These are phyloP conservation scores for Drosophila elegans DNA, from an alignment of 1,140 invertebrate genomes.

Conservation along the genomic window DNA sequence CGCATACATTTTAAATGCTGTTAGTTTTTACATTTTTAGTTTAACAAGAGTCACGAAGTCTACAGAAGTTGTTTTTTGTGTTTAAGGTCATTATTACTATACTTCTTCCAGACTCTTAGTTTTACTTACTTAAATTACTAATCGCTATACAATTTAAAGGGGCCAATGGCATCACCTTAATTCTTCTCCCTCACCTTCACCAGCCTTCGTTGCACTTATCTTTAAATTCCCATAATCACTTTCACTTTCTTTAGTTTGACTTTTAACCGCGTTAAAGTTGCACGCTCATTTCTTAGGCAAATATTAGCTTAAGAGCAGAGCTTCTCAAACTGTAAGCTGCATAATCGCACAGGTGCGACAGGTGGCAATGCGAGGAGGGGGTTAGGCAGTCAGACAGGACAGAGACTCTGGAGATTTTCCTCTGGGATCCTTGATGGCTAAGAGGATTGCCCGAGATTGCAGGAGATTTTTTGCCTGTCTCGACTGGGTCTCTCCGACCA, in stretches of 20 bases:
- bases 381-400: background rate
- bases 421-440: slow-evolving; percentile 23
- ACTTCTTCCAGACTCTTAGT: too few relatives aligned
- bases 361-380: background rate
- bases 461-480: slow-evolving; percentile 5
- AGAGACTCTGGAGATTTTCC: slow-evolving; percentile 4
- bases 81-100: too few relatives aligned
- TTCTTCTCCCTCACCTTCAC: too few relatives aligned
- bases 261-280: slow-evolving; percentile 24
- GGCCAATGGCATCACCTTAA: too few relatives aligned
- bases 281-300: slow-evolving; percentile 31
- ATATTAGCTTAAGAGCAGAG: slow-evolving; percentile 30
- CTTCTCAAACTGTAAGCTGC: slow-evolving; percentile 22
- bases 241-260: background rate
- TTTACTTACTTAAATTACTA: too few relatives aligned
- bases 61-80: too few relatives aligned
- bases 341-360: slow-evolving; percentile 13
- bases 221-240: background rate
- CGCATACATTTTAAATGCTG: too few relatives aligned
- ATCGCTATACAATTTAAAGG: too few relatives aligned
- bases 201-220: background rate
- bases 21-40: too few relatives aligned
- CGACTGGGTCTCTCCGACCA: background rate
- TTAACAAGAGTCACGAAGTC: too few relatives aligned
- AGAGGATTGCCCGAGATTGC: slow-evolving; percentile 55